Evolutionary conservation across 2,888 invertebrate genomes (phyloP).

Genomic region (Kuschelorhynchus macadamiae): DNA sequence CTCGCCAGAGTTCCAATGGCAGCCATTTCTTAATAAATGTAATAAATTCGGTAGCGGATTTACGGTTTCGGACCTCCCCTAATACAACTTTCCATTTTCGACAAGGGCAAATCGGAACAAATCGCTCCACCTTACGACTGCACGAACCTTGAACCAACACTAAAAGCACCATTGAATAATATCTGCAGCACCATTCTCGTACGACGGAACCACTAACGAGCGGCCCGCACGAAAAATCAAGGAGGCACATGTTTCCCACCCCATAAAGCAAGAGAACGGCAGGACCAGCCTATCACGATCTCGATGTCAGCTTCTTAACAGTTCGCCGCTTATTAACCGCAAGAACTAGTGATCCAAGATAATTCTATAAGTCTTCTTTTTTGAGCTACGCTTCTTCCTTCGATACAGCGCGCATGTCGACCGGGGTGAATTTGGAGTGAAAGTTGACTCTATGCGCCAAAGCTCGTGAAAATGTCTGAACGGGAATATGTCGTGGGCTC

Average conservation of each 20-base stretch:
- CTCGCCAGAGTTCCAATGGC: neutral
- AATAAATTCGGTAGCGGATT: conserved; percentile 26
- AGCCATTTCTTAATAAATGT: conserved; percentile 2
- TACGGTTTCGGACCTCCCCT: conserved; percentile 30
- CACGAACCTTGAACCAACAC: conserved; percentile 23
- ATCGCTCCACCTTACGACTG: conserved; percentile 30
- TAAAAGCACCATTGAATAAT: conserved; percentile 25
- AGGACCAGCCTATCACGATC: conserved; percentile 60
- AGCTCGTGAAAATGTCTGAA: conserved; percentile 16
- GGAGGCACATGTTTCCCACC: conserved; percentile 60
- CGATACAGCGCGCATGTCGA: conserved; percentile 19
- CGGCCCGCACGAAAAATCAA: conserved; percentile 47
- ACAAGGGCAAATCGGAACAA: conserved; percentile 38
- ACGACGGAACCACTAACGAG: conserved; percentile 36
- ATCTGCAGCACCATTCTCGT: conserved; percentile 32
- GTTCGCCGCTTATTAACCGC: conserved; percentile 38
- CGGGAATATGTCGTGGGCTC: conserved; percentile 22
- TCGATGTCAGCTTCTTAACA: conserved; percentile 40
- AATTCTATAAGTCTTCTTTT: conserved; percentile 26
- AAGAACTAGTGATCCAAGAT: conserved; percentile 30
- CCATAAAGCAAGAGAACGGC: conserved; percentile 63
- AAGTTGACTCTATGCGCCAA: conserved; percentile 31
- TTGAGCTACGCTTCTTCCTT: conserved; percentile 14
- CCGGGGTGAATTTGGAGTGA: conserved; percentile 29
- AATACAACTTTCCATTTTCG: conserved; percentile 40